These are phyloP conservation scores for Adelognathus sp. DNA, from an alignment of 2,888 invertebrate species.

Conservation along the genomic window DNA sequence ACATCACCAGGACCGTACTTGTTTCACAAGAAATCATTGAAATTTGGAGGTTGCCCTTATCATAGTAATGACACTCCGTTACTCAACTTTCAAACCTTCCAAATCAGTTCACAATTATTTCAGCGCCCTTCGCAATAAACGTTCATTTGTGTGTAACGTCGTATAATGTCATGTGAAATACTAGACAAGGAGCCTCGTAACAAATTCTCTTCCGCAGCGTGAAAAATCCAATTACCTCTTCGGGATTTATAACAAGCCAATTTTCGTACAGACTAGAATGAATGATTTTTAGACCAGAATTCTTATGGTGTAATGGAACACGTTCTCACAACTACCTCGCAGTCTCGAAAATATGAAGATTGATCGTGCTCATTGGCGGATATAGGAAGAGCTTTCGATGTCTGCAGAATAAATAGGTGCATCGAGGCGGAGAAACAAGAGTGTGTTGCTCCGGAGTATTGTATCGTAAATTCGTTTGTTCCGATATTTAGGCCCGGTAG, in stretches of 20 bases:
- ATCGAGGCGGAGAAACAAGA: not conserved
- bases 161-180: too few relatives aligned
- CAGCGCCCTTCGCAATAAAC: too few relatives aligned
- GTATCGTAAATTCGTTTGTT: slow-evolving; percentile 26
- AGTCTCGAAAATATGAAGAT: not conserved
- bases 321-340: not conserved
- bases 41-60: too few relatives aligned
- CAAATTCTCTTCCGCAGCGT: too few relatives aligned
- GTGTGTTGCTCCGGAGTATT: not conserved
- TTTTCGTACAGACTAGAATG: not conserved
- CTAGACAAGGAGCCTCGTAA: too few relatives aligned
- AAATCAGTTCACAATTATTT: too few relatives aligned
- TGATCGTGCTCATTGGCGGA: not conserved
- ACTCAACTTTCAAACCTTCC: too few relatives aligned
- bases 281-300: not conserved
- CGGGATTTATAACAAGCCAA: not conserved
- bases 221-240: not conserved
- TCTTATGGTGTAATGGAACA: not conserved
- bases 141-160: too few relatives aligned
- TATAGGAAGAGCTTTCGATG: not conserved
- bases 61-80: too few relatives aligned
- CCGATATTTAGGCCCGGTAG: not conserved
- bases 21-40: too few relatives aligned
- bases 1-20: too few relatives aligned
- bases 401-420: not conserved